These are phyloP conservation scores for Rhineura floridana DNA, from an alignment of 2,113 vertebrate genomes.

Conservation along the genomic window DNA sequence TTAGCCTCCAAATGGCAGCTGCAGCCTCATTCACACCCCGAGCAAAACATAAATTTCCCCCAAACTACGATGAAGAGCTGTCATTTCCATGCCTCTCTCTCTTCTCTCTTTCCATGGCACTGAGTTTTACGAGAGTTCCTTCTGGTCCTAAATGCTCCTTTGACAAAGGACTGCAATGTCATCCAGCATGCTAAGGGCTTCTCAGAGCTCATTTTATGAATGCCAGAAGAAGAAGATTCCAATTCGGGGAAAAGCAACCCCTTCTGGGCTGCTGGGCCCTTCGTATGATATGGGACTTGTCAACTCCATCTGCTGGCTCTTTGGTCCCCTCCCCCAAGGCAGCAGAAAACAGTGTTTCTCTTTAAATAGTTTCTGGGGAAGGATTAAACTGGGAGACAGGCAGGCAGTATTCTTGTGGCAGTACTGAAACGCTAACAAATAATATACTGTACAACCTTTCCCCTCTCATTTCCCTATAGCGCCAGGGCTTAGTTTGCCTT, in stretches of 20 bases:
- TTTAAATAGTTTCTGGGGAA: background rate
- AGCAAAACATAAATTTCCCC: background rate
- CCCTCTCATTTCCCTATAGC: background rate
- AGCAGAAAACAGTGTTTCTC: background rate
- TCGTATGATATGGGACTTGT: background rate
- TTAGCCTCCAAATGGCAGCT: background rate
- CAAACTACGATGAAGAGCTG: background rate
- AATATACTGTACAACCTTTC: background rate
- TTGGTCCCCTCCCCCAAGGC: background rate
- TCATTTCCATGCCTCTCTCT: background rate
- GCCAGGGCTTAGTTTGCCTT: background rate
- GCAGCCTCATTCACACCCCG: background rate
- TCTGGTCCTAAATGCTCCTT: background rate
- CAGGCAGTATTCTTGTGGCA: background rate
- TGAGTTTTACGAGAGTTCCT: constrained; percentile 21
- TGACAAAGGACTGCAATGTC: background rate
- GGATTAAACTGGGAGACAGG: background rate
- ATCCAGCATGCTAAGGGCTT: background rate
- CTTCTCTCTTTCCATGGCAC: background rate
- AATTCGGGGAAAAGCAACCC: constrained; percentile 20
- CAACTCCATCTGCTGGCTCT: background rate
- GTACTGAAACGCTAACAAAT: background rate
- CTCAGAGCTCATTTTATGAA: constrained; percentile 20
- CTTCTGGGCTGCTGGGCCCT: constrained; percentile 3
- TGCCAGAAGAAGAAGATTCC: background rate